Conservation (phyloP, 2,113 vertebrate genomes). For the Ceyx melanurus region DNA sequence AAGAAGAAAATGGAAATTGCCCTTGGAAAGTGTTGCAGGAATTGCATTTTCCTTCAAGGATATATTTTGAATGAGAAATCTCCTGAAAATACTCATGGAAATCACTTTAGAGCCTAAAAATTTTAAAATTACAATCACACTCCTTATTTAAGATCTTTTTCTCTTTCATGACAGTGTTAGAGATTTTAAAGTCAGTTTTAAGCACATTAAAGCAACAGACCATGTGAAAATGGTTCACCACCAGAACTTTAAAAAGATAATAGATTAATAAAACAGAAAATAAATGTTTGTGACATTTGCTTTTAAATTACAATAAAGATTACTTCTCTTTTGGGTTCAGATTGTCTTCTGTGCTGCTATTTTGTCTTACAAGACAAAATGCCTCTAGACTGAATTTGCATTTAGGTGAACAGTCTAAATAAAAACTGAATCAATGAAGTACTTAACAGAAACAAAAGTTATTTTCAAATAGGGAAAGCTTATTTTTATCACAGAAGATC, state of each 20-base stretch:
- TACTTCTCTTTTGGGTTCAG: background rate
- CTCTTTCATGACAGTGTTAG: background rate
- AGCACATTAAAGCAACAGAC: background rate
- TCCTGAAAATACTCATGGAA: background rate
- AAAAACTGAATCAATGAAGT: background rate
- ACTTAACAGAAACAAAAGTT: background rate
- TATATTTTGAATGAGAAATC: background rate
- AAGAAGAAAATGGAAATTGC: background rate
- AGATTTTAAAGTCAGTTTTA: background rate
- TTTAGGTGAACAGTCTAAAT: conserved; percentile 11
- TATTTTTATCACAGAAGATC: conserved; percentile 4
- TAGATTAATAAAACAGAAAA: background rate
- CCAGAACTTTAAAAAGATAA: background rate
- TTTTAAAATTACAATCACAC: background rate
- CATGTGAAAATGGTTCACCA: background rate
- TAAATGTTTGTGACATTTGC: background rate
- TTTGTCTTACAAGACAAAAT: background rate
- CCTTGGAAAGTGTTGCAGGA: background rate
- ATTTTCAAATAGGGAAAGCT: background rate
- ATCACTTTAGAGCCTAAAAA: background rate
- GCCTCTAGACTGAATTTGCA: conserved; percentile 14
- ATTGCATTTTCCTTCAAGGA: background rate
- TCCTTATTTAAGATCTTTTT: background rate
- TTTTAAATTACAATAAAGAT: background rate
- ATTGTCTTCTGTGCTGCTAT: background rate